Base-by-base conservation (phyloP, 1,140 invertebrate species). In the Macrosteles quadrilineatus region DNA sequence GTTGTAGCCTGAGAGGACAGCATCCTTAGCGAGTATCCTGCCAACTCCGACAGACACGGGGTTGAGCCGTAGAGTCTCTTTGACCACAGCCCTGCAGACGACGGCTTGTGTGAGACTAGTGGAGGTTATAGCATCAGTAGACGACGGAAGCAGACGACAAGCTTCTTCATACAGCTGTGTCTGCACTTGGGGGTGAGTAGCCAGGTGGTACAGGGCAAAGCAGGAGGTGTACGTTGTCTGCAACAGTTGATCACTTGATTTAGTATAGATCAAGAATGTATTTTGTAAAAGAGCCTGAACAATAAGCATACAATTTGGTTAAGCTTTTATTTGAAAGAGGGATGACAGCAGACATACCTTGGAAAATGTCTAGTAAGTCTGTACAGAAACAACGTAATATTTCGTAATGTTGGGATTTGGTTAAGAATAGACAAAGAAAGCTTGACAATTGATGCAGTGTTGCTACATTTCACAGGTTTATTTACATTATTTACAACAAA, bases 21-120 rank as follows among this genome's bases (percentile, higher is more conserved):
- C 81, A 77, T 97, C 90, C 69, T 88, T 84, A 70, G 90, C 86
- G 27, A 94, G 79, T 25, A 94, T 85, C 69, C 97, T 83, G 0
- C 94, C 93, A 25, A 93, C 83, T 17, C 91, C 93, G 45, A 95
- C 84, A 0, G 93, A 89, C 45, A 96, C 87, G 1, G 93, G 93
- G 81, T 92, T 90, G n/a, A 95, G 73, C 75, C 93, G 85, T 23
- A 95, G 85, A 9, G 89, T 89, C 81, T 97, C 95, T 78, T 96
- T 96, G 2, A 97, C 77, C 27, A 90, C 90, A 17, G 91, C 90
- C 78, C 91, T 90, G 0, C 91, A 81, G 76, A 94, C 97, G 11
- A 78, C 77, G 17, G 92, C 89, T 0, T 85, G 80, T 17, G 79
- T 79, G 11, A 95, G 73, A 6, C 82, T 78, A 55, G 87, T 83